Base-by-base conservation (phyloP, 2,888 invertebrate genomes). In the Drosophila kokeensis region DNA sequence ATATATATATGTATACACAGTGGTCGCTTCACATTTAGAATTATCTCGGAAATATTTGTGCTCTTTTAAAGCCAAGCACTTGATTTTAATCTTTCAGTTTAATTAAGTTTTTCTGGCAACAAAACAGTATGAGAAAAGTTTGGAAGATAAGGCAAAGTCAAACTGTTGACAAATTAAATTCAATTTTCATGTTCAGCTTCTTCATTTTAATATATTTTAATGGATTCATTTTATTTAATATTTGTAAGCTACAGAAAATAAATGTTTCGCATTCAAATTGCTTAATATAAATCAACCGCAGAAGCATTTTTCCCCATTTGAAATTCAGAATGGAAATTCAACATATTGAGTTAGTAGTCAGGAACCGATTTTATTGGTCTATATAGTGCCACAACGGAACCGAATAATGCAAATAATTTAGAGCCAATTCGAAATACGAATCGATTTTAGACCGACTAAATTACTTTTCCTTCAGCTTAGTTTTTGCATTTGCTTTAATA, bases 11-110 rank as follows among this genome's bases (percentile, higher is more conserved):
- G 3, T 11, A 38, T 10, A 18, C 7, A 54, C 54, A 54, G 54
- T 54, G 54, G 54, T 54, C 18, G 50, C 29, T n/a, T 30, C 18
- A 30, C 29, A n/a, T 30, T 50, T n/a, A n/a, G 50, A 11, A 30
- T 29, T 50, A 27, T 50, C 45, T 24, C 8, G 4, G 45, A 45
- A 24, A 45, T 24, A 45, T 45, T 45, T 45, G 21, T 24, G 45
- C 21, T 15, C 45, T 15, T 45, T 45, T 45, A 45, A 45, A 24
- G 45, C 45, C 45, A 24, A 45, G 24, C 45, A 45, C 45, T 45
- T 45, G 45, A 45, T 45, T 24, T 15, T 24, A 24, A 45, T 45
- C 45, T 45, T 24, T 24, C 45, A 15, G 24, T 45, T 45, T 45
- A 45, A 45, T 45, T 45, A 45, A 45, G 45, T 45, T 45, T 45